Base-by-base conservation (phyloP, 2,113 vertebrate genomes). In the Indicator maculatus region DNA sequence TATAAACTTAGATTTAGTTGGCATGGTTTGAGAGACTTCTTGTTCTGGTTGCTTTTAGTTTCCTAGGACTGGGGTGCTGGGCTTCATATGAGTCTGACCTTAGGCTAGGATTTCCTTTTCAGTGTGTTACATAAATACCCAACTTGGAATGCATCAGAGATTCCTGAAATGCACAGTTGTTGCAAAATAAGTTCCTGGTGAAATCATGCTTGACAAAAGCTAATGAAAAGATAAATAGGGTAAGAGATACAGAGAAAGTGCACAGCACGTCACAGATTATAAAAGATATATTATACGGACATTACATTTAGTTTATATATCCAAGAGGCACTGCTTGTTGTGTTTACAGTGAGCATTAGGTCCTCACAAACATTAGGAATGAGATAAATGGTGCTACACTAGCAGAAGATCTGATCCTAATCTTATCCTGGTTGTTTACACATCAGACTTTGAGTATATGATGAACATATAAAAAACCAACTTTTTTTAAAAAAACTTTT, bases 71-170 rank as follows among this genome's bases (percentile, higher is more conserved):
- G 45, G 45, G 18, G 45, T 47, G 45, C 18, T 47, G 18, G 18
- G 16, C 45, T 47, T 47, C 19, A 6, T 75, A 94, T 93, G 45
- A 67, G 24, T 60, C 44, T 94, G 87, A 93, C 47, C 16, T 83
- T 71, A 95, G 53, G 67, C 45, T 91, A 94, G 31, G 28, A 90
- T 90, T 96, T 90, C 39, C 14, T 84, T 84, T 95, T 86, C 79
- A 86, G 94, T 23, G 26, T 50, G 5, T 38, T 96, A 67, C 96
- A 95, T 91, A 89, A 96, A 94, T 79, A 89, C 12, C 18, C 30
- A 20, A 65, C 81, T 79, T 53, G 39, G 50, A 95, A 89, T 15
- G 11, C 39, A 82, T 52, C 88, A 69, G 90, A 86, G n/a, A 81
- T 66, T 88, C 47, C 53, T 70, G 15, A 96, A 96, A 91, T 53